Base-by-base conservation (phyloP, 2,888 invertebrate genomes). In the Tinea semifulvella region DNA sequence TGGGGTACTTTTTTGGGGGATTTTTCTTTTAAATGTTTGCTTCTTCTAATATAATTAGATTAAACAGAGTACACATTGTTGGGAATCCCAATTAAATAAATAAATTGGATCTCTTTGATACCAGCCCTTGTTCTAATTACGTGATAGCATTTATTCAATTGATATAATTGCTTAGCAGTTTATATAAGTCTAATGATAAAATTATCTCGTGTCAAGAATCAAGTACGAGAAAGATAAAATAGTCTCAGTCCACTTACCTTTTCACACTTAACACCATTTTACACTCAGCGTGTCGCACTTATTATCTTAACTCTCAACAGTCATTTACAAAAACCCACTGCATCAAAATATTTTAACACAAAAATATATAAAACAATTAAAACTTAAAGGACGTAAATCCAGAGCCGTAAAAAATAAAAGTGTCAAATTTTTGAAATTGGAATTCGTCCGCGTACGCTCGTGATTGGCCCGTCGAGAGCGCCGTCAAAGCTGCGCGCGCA, bases 181-280 rank as follows among this genome's bases (percentile, higher is more conserved):
- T n/a, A n/a, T n/a, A n/a, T n/a, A n/a, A n/a, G n/a, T n/a, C n/a
- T n/a, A n/a, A n/a, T n/a, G n/a, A n/a, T n/a, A n/a, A n/a, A n/a
- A n/a, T n/a, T n/a, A n/a, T n/a, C n/a, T n/a, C n/a, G n/a, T n/a
- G n/a, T n/a, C n/a, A n/a, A n/a, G n/a, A n/a, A n/a, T n/a, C n/a
- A n/a, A n/a, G n/a, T n/a, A 27, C 31, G 31, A 13, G 22, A 20
- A 22, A 38, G 20, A 38, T 17, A 26, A 47, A 49, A 53, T 50
- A 51, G 49, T 54, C 52, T 53, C 52, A 65, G 56, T 57, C 58
- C 59, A 68, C 73, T 75, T 64, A 79, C 79, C 72, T 75, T 42
- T 25, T 26, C 55, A 65, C 49, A 64, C 57, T 70, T 56, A 68
- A 56, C 65, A 72, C 63, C 79, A 79, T 79, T 70, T 72, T 79